A percentile compares a stretch with the other conserved stretches of the same genome.
These are phyloP conservation scores for Augiades crinisus DNA, from an alignment of 2,888 invertebrate species.

Conservation along the genomic window DNA sequence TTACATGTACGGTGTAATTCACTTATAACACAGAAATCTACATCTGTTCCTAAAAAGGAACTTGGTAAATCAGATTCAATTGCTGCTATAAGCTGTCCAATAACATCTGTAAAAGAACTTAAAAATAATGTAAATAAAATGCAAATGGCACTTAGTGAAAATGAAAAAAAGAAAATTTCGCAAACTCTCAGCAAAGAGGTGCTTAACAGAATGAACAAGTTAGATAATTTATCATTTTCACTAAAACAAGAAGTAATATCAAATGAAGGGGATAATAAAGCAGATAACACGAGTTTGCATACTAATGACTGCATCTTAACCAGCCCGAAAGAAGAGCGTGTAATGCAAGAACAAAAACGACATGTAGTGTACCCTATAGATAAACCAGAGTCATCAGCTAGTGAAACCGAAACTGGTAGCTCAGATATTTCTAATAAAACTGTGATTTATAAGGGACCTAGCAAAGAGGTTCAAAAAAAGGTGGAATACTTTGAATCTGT, in stretches of 20 bases:
- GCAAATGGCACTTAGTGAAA: conserved; percentile 81
- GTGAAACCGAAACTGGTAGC: conserved; percentile 87
- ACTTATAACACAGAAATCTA: conserved; percentile 65
- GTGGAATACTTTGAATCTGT: conserved; percentile 91
- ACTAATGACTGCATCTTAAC: background rate
- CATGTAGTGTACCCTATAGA: conserved; percentile 48
- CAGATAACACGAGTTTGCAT: conserved; percentile 7
- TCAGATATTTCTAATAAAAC: conserved; percentile 87
- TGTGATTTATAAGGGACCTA: conserved; percentile 82
- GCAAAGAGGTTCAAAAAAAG: conserved; percentile 86
- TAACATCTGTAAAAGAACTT: conserved; percentile 65
- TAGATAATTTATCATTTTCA: conserved; percentile 46
- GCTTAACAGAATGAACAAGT: conserved; percentile 82
- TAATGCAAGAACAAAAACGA: conserved; percentile 64
- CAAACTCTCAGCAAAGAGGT: conserved; percentile 88
- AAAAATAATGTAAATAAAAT: conserved; percentile 75
- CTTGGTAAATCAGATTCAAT: conserved; percentile 80
- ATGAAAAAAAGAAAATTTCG: conserved; percentile 87
- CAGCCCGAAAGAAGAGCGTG: conserved; percentile 25
- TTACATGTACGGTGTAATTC: conserved; percentile 83
- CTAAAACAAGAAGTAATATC: conserved; percentile 10
- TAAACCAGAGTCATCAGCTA: conserved; percentile 74
- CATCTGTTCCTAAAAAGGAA: conserved; percentile 56
- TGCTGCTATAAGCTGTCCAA: conserved; percentile 72
- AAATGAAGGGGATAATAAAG: conserved; percentile 19